Evolutionary conservation across 2,888 invertebrate species (phyloP).

Genomic region (Nasonia oneida): DNA sequence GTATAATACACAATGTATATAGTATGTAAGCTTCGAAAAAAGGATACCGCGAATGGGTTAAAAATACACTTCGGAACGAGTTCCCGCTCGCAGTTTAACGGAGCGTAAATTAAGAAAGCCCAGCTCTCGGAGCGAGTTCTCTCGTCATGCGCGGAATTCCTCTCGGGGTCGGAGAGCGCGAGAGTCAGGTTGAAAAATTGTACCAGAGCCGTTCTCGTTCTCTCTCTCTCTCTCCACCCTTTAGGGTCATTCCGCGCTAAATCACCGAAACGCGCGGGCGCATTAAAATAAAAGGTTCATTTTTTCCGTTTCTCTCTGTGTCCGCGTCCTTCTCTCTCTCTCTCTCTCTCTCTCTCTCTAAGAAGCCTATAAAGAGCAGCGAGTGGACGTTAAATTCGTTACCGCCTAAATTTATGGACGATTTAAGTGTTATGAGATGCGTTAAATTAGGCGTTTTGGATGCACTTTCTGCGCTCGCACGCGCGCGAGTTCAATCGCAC

Average conservation of each 20-base stretch:
- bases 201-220: conserved; percentile 17
- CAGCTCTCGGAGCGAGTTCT: conserved; percentile 9
- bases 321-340: not conserved
- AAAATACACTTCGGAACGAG: conserved; percentile 13
- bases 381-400: conserved; percentile 51
- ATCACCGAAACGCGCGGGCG: conserved; percentile 49
- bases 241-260: conserved; percentile 50
- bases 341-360: conserved; percentile 25
- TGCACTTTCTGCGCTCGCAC: conserved; percentile 32
- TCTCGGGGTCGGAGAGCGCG: conserved; percentile 4
- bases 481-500: conserved; percentile 38
- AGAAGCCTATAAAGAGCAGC: conserved; percentile 34
- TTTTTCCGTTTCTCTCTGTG: conserved; percentile 2
- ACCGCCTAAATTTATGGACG: conserved; percentile 51
- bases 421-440: conserved; percentile 56
- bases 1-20: too few relatives aligned
- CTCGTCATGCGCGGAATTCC: conserved; percentile 50
- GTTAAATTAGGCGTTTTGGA: conserved; percentile 50
- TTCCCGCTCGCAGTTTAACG: conserved; percentile 14
- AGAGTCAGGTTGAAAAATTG: conserved; percentile 49
- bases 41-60: too few relatives aligned
- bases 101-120: conserved; percentile 42
- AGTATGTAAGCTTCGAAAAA: too few relatives aligned
- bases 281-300: conserved; percentile 55
- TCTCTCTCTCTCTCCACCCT: not conserved